Percentiles rank a stretch among this genome's conserved stretches.
Conservation (phyloP, 1,140 invertebrate genomes). For the Drosophila navojoa region DNA sequence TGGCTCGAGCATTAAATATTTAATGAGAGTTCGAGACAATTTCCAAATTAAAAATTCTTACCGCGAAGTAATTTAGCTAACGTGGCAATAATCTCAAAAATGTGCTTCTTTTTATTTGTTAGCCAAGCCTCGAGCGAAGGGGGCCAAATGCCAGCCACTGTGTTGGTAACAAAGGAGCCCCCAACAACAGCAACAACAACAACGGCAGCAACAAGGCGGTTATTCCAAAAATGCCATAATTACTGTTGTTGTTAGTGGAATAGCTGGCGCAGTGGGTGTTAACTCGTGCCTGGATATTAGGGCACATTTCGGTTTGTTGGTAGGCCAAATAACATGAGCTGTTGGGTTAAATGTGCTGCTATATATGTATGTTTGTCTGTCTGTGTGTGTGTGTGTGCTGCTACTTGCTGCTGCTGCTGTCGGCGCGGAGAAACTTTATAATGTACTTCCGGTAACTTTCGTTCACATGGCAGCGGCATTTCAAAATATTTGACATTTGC, state of each 20-base stretch:
- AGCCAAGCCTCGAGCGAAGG: not conserved
- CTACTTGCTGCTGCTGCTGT: not conserved
- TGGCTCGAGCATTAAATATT: conserved; percentile 12
- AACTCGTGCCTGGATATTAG: conserved; percentile 56
- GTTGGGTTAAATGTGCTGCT: not conserved
- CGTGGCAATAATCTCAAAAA: conserved; percentile 77
- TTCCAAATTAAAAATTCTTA: conserved; percentile 72
- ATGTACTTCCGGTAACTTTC: conserved; percentile 77
- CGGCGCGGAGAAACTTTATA: conserved; percentile 61
- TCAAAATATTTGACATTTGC: conserved; percentile 81
- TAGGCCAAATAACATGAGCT: conserved; percentile 63
- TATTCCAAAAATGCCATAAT: conserved; percentile 76
- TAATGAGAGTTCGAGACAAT: conserved; percentile 27
- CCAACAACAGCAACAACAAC: not conserved
- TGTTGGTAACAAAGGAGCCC: conserved; percentile 51
- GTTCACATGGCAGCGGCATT: conserved; percentile 77
- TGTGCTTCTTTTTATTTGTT: conserved; percentile 31
- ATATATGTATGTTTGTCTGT: no score
- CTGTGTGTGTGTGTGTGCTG: not conserved
- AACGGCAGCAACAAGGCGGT: conserved; percentile 32
- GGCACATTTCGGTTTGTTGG: conserved; percentile 68
- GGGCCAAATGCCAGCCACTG: conserved; percentile 22
- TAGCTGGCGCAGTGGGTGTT: not conserved
- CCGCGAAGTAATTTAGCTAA: conserved; percentile 68
- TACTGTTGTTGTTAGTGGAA: conserved; percentile 58